These are phyloP conservation scores for Drosophila subquinaria DNA, from an alignment of 2,888 invertebrate genomes.

Conservation along the genomic window DNA sequence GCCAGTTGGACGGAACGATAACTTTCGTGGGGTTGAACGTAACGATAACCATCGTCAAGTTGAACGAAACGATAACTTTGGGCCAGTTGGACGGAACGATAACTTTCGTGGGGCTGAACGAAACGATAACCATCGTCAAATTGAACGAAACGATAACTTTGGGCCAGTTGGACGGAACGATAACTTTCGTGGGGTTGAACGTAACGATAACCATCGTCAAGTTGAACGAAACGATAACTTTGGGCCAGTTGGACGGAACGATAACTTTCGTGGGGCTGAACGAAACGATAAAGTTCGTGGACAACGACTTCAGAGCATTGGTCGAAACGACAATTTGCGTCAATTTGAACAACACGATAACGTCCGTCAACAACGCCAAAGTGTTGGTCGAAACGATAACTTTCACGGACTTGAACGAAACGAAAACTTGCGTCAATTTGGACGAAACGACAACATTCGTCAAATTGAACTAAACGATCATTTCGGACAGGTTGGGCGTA, in stretches of 20 bases:
- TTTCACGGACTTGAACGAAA: constrained; percentile 4
- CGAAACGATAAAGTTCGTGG: constrained; percentile 12
- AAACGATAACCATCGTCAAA: no score
- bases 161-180: not conserved
- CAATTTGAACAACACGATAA: not conserved
- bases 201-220: not conserved
- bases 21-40: no score
- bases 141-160: constrained; percentile 12
- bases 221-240: constrained; percentile 12
- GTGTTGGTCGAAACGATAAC: constrained; percentile 6
- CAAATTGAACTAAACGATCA: not conserved
- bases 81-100: no score
- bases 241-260: constrained; percentile 1
- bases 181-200: constrained; percentile 8
- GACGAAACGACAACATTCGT: not conserved
- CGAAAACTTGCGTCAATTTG: not conserved
- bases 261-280: not conserved
- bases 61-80: no score
- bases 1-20: no score
- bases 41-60: no score
- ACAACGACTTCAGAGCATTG: not conserved
- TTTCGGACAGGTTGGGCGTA: not conserved
- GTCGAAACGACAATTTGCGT: constrained; percentile 9
- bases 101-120: no score
- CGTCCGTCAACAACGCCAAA: not conserved